Evolutionary conservation across 2,797 vertebrate species (phyloP).

Genomic region (Periophthalmus magnuspinnatus): DNA sequence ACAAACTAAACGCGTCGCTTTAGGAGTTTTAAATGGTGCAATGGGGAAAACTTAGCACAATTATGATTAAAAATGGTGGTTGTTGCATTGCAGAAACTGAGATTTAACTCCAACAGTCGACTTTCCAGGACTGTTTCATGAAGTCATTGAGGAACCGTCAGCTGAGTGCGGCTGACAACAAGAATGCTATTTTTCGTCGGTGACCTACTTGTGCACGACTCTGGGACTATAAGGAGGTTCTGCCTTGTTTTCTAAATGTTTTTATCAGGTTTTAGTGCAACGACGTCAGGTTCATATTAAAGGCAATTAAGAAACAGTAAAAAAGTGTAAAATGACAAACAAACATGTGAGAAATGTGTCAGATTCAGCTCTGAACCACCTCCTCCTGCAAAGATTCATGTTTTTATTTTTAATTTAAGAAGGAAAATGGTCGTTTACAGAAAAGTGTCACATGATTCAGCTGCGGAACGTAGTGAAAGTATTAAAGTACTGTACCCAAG

Average conservation of each 20-base stretch:
- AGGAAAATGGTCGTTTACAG: too few species aligned
- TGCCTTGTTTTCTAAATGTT: slow-evolving; percentile 30
- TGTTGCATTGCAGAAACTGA: neutral
- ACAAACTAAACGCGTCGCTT: too few species aligned
- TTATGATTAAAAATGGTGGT: neutral
- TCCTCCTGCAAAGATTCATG: neutral
- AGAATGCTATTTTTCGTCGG: slow-evolving; percentile 59
- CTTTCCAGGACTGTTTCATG: slow-evolving; percentile 39
- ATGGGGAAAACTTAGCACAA: too few species aligned
- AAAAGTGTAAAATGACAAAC: neutral
- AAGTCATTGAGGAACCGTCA: slow-evolving; percentile 48
- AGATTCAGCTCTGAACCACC: neutral
- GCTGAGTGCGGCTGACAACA: slow-evolving; percentile 60
- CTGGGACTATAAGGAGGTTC: slow-evolving; percentile 30
- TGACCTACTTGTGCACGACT: slow-evolving; percentile 57
- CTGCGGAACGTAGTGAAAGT: too few species aligned
- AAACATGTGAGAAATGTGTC: too few species aligned
- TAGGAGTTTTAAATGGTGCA: too few species aligned
- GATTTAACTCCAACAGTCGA: slow-evolving; percentile 42
- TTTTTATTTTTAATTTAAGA: neutral
- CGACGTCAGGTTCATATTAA: neutral
- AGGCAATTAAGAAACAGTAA: neutral
- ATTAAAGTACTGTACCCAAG: too few species aligned
- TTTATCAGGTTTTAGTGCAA: neutral
- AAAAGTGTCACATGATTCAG: neutral